Evolutionary conservation across 2,113 vertebrate genomes (phyloP).

Genomic region (Leptocoma aspasia): DNA sequence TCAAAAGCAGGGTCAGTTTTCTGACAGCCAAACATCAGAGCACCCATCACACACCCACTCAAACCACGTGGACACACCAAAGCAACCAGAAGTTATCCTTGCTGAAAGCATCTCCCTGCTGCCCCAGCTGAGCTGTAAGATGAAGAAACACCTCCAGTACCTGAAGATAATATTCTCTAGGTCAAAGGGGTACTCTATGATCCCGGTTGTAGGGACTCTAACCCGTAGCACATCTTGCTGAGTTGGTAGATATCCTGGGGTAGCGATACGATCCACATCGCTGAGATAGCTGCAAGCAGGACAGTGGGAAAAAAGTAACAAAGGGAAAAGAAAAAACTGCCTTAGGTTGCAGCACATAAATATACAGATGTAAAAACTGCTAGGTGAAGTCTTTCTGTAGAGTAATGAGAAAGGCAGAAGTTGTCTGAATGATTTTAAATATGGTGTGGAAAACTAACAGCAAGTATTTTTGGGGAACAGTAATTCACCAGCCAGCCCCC

Average conservation of each 20-base stretch:
- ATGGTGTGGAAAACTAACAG: background rate
- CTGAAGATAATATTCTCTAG: slow-evolving; percentile 96
- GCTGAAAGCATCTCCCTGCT: background rate
- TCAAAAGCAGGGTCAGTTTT: background rate
- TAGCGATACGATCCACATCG: slow-evolving; percentile 86
- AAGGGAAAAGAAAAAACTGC: background rate
- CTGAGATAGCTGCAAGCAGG: slow-evolving; percentile 84
- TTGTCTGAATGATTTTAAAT: background rate
- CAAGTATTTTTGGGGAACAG: background rate
- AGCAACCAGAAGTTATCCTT: background rate
- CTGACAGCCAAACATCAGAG: background rate
- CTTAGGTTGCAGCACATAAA: background rate
- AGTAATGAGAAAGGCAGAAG: background rate
- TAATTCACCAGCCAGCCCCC: background rate
- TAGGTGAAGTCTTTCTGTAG: background rate
- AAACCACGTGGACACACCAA: background rate
- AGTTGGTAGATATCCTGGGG: slow-evolving; percentile 84
- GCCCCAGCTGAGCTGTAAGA: background rate
- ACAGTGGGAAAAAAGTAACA: background rate
- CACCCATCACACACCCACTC: slow-evolving; percentile 42
- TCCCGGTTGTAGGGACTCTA: slow-evolving; percentile 90
- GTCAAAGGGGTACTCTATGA: slow-evolving; percentile 95
- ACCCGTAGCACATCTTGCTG: slow-evolving; percentile 93
- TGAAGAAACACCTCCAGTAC: slow-evolving; percentile 68
- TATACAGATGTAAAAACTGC: background rate